Evolutionary conservation across 2,797 vertebrate genomes (phyloP).

Genomic region (Neomorphus geoffroyi): DNA sequence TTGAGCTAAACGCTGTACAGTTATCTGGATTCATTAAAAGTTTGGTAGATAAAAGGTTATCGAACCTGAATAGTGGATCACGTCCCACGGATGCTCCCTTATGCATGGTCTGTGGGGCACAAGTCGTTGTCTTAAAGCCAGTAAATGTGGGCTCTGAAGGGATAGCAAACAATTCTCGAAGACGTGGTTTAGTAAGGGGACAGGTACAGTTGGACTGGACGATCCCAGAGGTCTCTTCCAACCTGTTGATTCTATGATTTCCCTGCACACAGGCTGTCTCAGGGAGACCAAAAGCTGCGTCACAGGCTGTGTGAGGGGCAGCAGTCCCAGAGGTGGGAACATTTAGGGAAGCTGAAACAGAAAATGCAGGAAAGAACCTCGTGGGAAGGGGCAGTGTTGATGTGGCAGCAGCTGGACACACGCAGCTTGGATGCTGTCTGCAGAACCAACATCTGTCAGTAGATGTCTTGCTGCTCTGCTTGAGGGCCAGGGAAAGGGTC

Average conservation of each 20-base stretch:
- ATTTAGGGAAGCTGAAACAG: too few relatives aligned
- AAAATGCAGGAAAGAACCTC: neutral
- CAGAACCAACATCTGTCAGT: fast-evolving
- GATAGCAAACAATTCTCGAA: too few relatives aligned
- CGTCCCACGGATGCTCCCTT: neutral
- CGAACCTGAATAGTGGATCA: neutral
- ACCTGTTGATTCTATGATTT: too few relatives aligned
- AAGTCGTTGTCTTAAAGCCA: neutral
- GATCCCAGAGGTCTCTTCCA: too few relatives aligned
- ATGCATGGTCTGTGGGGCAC: fast-evolving
- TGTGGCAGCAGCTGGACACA: neutral
- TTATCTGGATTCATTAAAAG: neutral
- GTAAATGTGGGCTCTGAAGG: neutral
- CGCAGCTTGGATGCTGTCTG: fast-evolving
- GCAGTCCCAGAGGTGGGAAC: neutral
- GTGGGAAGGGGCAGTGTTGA: neutral
- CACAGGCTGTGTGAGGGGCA: fast-evolving
- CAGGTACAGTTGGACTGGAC: too few relatives aligned
- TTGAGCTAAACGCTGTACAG: neutral
- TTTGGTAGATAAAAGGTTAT: neutral
- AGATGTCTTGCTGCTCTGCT: fast-evolving
- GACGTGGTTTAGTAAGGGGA: too few relatives aligned
- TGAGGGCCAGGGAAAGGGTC: neutral
- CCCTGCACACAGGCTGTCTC: too few relatives aligned
- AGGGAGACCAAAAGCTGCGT: neutral